Evolutionary conservation across 2,888 invertebrate genomes (phyloP), one percentile per base, ranked within the genome.

Genomic region (Yponomeuta evonymella): DNA sequence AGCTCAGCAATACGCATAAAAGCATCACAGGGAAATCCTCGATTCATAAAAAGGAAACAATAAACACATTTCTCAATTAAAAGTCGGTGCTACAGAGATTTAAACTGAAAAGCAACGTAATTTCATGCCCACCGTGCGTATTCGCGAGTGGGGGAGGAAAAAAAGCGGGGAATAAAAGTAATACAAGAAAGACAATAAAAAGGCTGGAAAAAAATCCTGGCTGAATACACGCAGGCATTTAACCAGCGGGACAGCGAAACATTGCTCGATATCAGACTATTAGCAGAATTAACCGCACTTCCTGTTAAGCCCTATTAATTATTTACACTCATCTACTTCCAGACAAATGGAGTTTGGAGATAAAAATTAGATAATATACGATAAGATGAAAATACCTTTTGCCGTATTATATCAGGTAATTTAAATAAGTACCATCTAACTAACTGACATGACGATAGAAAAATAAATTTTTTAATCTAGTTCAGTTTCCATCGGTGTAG

Each of bases 151-250:
- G 43, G 43, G 67, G 23, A 15, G 67, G 48, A n/a, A 48, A 67
- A 67, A 48, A n/a, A n/a, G 48, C 43, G 67, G 48, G 67, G 67
- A 48, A 67, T 67, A 67, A 67, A 67, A 67, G 67, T 67, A 76
- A 75, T 76, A 77, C 74, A 77, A 77, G 71, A 74, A 77, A 80
- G 79, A 82, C 79, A 83, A 79, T 83, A 81, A 82, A 81, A 82
- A 79, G 77, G 74, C 76, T 73, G 76, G 76, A 77, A 77, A 83
- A 82, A 85, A 85, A 85, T 85, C 83, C 83, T 77, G 72, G 75
- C 76, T 71, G 74, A 79, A 77, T 79, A 82, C 81, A 80, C 82
- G 83, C 83, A 84, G 84, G 83, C 83, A 82, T 79, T 74, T 75
- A 70, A 73, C 74, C 69, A 67, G 65, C 67, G 75, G 74, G 74